Evolutionary conservation across 2,113 vertebrate genomes (phyloP), one percentile per base, ranked within the genome.

Genomic region (Xenopus tropicalis): DNA sequence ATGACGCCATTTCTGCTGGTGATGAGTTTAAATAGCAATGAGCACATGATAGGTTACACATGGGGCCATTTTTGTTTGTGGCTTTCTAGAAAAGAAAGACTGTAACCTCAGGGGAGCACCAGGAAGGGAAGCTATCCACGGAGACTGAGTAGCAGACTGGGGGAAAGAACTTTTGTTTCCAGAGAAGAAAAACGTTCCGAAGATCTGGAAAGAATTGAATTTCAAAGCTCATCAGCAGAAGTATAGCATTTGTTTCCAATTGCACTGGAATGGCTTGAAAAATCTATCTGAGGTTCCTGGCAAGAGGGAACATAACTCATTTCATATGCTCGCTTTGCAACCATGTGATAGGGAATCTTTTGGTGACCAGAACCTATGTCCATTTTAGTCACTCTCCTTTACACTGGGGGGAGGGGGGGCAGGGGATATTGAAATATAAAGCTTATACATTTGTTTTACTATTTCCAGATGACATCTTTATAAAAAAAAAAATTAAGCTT

Each of bases 361-460:
- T 86, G 87, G 85, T 73, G 69, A 70, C 82, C 81, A 81, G 83
- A 82, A 74, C 78, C 81, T 80, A 23, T 14, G 78, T 79, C 81
- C 77, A 78, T 86, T 83, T 84, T 80, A 37, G 29, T 37, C 81
- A 71, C 67, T 79, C 78, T 74, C 78, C 71, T 78, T 80, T 82
- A 73, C 80, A 75, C 83, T 77, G n/a, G 42, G 46, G 78, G 80
- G 67, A 68, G 70, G 77, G 74, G 79, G 80, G 85, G 71, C 58
- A 9, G 79, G 82, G 82, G 79, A 80, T 69, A 78, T 84, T 78
- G 80, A 85, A 86, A 83, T 78, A n/a, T 74, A 77, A 79, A 87
- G 84, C 85, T 90, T 86, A 86, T 86, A 83, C 87, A 88, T 86
- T 86, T 87, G 78, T 74, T 69, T 88, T 85, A 88, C 85, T 83